These are phyloP conservation scores for Melanerpes formicivorus DNA, from an alignment of 2,113 vertebrate genomes.

Conservation along the genomic window DNA sequence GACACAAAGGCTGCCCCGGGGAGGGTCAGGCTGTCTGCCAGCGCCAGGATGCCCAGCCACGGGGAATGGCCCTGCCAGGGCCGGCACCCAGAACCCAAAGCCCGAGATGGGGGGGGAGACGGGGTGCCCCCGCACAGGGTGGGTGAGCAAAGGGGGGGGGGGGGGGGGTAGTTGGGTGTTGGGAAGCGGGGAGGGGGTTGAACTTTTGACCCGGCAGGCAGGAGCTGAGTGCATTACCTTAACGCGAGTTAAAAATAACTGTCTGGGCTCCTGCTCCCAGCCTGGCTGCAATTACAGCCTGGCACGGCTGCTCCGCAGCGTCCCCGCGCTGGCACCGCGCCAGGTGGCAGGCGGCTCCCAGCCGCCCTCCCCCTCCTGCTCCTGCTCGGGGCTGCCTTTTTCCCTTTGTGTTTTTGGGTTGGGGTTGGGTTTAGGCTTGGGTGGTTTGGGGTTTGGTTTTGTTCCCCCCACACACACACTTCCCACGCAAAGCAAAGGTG, in stretches of 20 bases:
- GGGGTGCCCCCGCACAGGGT: accelerated
- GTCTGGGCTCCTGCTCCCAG: slow-evolving; percentile 77
- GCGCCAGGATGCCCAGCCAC: neutral
- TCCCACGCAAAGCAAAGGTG: too few species aligned
- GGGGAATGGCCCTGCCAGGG: accelerated
- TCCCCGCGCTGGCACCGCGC: slow-evolving; percentile 74
- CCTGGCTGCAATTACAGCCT: slow-evolving; percentile 83
- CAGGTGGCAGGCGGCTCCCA: slow-evolving; percentile 74
- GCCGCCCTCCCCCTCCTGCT: neutral
- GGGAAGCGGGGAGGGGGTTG: neutral
- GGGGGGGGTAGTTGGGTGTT: neutral
- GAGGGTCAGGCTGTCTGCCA: neutral
- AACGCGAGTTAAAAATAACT: slow-evolving; percentile 79
- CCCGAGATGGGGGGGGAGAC: too few species aligned
- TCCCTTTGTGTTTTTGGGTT: too few species aligned
- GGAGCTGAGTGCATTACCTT: slow-evolving; percentile 78
- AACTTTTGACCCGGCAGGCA: slow-evolving; percentile 78
- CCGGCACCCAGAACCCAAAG: neutral
- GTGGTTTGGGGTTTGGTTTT: too few species aligned
- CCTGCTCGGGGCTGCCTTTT: too few species aligned
- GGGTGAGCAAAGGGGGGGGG: neutral
- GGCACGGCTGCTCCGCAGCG: slow-evolving; percentile 77
- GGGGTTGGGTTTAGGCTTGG: too few species aligned
- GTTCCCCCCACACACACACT: too few species aligned
- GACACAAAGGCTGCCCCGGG: neutral